Evolutionary conservation across 2,113 vertebrate species (phyloP).

Genomic region (Dicerorhinus sumatrensis): DNA sequence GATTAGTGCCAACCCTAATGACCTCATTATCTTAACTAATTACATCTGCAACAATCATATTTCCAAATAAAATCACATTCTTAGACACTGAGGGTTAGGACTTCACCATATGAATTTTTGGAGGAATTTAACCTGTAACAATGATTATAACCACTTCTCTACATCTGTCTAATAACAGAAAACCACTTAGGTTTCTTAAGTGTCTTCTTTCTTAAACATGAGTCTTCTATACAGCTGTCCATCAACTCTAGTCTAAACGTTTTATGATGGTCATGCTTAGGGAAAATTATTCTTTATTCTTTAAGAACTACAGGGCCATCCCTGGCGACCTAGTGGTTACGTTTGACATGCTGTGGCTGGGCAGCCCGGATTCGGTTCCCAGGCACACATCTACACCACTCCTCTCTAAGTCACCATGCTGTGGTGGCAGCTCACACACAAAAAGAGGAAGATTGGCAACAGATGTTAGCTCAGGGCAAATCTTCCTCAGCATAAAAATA

Average conservation of each 20-base stretch:
- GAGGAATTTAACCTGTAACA: background rate
- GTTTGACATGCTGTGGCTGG: too few relatives aligned
- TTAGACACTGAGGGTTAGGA: background rate
- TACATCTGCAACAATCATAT: background rate
- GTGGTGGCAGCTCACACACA: too few relatives aligned
- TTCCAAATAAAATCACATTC: slow-evolving; percentile 4
- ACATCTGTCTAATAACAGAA: background rate
- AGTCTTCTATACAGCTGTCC: background rate
- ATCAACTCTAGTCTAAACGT: background rate
- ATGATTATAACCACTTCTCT: background rate
- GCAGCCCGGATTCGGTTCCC: too few relatives aligned
- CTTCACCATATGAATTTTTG: background rate
- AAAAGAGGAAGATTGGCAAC: too few relatives aligned
- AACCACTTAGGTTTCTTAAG: background rate
- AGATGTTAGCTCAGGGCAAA: too few relatives aligned
- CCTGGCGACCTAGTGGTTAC: too few relatives aligned
- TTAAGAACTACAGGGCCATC: background rate
- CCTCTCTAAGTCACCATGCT: too few relatives aligned
- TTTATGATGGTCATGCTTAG: background rate
- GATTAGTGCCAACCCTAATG: background rate
- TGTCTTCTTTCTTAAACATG: background rate
- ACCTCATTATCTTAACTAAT: background rate
- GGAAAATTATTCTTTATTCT: slow-evolving; percentile 1
- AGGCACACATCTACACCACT: too few relatives aligned
- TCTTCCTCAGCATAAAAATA: too few relatives aligned